Conservation (phyloP, 2,113 vertebrate species). For the Pristiophorus japonicus region DNA sequence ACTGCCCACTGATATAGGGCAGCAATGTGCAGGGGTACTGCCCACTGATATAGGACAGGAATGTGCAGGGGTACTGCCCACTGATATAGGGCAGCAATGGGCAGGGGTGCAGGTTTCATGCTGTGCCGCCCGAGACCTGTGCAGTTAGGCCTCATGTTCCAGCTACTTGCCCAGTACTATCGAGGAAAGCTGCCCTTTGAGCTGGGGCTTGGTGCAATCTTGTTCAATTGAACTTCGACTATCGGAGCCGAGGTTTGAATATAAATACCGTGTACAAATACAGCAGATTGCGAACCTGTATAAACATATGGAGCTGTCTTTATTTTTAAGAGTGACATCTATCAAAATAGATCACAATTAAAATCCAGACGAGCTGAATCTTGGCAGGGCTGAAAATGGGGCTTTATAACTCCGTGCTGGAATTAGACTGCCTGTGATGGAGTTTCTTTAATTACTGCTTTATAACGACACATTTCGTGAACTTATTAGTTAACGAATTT, state of each 20-base stretch:
- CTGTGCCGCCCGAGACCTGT: not conserved
- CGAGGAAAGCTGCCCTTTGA: not conserved
- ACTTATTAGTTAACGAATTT: not conserved
- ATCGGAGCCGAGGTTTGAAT: not conserved
- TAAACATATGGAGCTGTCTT: not conserved
- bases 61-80: too few species aligned
- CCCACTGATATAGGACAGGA: too few species aligned
- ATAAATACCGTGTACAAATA: not conserved
- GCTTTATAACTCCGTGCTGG: not conserved
- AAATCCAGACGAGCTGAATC: not conserved
- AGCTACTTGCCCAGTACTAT: not conserved
- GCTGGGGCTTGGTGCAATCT: not conserved
- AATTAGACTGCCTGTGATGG: not conserved
- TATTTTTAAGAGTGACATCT: not conserved
- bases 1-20: too few species aligned
- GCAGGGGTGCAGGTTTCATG: too few species aligned
- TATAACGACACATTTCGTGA: not conserved
- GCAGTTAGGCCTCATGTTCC: not conserved
- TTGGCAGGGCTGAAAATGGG: not conserved
- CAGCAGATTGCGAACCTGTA: not conserved
- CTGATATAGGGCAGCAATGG: too few species aligned
- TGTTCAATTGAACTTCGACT: not conserved
- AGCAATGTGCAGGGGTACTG: too few species aligned
- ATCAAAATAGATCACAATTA: not conserved
- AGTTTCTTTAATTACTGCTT: not conserved